Evolutionary conservation across 1,140 invertebrate species (phyloP).

Genomic region (Drosophila arawakana): DNA sequence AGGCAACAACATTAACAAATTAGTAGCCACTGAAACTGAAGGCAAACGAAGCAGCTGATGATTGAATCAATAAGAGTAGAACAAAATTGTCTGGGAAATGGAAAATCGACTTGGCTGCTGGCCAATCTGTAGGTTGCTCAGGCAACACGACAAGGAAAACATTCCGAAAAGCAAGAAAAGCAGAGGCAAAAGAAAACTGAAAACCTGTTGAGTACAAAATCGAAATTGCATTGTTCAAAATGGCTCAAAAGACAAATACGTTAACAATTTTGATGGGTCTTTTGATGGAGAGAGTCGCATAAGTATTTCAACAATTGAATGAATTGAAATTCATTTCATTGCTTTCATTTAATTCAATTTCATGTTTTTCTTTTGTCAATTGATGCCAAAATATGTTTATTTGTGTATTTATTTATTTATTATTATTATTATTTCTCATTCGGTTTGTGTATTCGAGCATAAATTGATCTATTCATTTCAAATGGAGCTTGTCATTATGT

Average conservation of each 20-base stretch:
- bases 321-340: constrained; percentile 75
- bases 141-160: constrained; percentile 13
- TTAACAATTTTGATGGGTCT: constrained; percentile 31
- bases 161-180: not conserved
- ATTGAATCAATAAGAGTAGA: constrained; percentile 70
- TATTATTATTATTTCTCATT: no score
- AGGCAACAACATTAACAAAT: constrained; percentile 10
- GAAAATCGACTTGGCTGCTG: constrained; percentile 46
- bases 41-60: constrained; percentile 57
- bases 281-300: constrained; percentile 9
- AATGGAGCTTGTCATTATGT: constrained; percentile 7
- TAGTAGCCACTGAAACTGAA: constrained; percentile 11
- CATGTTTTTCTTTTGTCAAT: constrained; percentile 26
- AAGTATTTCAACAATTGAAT: constrained; percentile 30
- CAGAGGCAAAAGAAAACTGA: not conserved
- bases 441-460: not conserved
- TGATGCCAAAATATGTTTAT: constrained; percentile 17
- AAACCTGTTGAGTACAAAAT: constrained; percentile 68
- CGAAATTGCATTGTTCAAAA: constrained; percentile 33
- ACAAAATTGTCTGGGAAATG: not conserved
- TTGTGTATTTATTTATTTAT: not conserved
- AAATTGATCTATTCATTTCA: not conserved
- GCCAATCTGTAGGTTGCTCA: constrained; percentile 36
- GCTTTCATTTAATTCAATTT: constrained; percentile 72
- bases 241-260: constrained; percentile 23